Evolutionary conservation across 2,888 invertebrate genomes (phyloP), one percentile per base, ranked within the genome.

Genomic region (Agrochola circellaris): DNA sequence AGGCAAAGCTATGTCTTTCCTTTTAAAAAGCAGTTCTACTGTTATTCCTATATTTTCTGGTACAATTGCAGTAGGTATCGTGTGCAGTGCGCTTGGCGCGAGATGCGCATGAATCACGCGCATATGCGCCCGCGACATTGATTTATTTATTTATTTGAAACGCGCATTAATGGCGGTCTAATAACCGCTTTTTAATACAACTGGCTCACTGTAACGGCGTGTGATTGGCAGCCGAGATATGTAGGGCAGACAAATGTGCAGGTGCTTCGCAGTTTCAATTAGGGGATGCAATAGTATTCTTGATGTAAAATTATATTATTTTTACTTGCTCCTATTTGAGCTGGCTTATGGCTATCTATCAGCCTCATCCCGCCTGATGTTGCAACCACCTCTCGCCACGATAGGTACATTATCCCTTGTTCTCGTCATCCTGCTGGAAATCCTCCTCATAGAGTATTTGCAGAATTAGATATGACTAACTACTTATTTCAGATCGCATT

Each of bases 41-140:
- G 73, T 1, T n/a, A 23, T 13, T 2, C 48, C 9, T 4, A 7
- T 6, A 60, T 20, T 8, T 38, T 23, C 38, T 61, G 34, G 23
- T 45, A 54, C 73, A 69, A 34, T 70, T 69, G 82, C 73, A 85
- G 77, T 81, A 82, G 45, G 45, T 45, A 45, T 85, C 82, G 86
- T 85, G 82, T 87, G 88, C 86, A 85, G 71, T 72, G 68, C 56
- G 73, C 30, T 85, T 87, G 88, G 88, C 85, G 87, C 80, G 67
- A 84, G 73, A 87, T 42, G 75, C 62, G 73, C 74, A 87, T 87
- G 87, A 87, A 82, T 86, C 88, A 86, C 73, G 72, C 76, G 82
- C 78, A 79, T 56, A 77, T 79, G 85, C 75, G 56, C 74, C 62
- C 66, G 83, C 64, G 54, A 56, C 60, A 58, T 77, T 77, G 74